A percentile compares a stretch with the other conserved stretches of the same genome.
phyloP scores from a whole-genome alignment of 2,113 vertebrate genomes.

The Atlantisia rogersi region DNA sequence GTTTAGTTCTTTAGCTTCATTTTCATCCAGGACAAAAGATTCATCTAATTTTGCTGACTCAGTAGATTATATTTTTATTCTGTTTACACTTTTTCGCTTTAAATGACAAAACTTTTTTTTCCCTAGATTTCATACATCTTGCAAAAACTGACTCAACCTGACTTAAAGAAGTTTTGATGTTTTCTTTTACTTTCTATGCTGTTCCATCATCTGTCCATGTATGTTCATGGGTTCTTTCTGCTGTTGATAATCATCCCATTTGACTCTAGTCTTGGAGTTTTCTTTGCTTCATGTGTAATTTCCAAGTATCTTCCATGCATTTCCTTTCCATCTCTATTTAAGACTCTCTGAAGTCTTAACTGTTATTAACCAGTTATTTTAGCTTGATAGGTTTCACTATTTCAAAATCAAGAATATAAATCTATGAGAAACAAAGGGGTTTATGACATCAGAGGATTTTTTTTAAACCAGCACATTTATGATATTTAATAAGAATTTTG shows the following conservation, averaged over 20 bases:
- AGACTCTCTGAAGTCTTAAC: neutral
- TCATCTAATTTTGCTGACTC: neutral
- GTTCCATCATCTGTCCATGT: neutral
- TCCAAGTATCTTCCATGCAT: neutral
- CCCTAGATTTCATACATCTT: neutral
- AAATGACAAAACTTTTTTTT: neutral
- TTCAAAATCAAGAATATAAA: neutral
- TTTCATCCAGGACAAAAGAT: neutral
- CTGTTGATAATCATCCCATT: neutral
- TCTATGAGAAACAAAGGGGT: too few species aligned
- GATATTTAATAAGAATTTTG: neutral
- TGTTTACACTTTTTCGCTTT: neutral
- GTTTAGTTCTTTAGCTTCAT: neutral
- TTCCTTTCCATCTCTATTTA: neutral
- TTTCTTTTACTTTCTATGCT: neutral
- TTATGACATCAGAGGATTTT: neutral
- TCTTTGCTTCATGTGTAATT: neutral
- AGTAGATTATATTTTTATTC: neutral
- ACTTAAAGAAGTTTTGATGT: neutral
- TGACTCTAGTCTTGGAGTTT: neutral
- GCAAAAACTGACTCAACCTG: neutral
- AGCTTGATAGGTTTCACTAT: neutral
- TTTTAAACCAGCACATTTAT: neutral
- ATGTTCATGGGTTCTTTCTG: neutral
- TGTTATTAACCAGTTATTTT: neutral